Evolutionary conservation across 2,888 invertebrate species (phyloP), one percentile per base, ranked within the genome.

Genomic region (Nebria salina): DNA sequence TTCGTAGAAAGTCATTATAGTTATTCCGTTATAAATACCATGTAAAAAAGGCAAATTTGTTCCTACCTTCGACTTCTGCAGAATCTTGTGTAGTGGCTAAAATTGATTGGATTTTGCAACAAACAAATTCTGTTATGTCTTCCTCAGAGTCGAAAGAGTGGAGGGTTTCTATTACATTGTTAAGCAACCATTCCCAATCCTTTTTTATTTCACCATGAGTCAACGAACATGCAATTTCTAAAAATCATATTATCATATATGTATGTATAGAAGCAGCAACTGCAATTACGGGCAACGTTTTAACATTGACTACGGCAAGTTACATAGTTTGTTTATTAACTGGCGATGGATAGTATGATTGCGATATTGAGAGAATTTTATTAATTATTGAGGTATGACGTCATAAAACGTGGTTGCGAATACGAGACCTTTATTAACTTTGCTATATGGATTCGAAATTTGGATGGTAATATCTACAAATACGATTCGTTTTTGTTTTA

Each of bases 51-150:
- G 70, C 25, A 41, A 34, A 42, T 77, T 15, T 75, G 75, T 54
- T 82, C 84, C 85, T 87, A 91, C 92, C 92, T 85, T 92, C 92
- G 72, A 89, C 87, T 84, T 91, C 90, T 77, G 91, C 89, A 86
- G 90, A 91, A 81, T 93, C 93, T 83, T 93, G 93, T 81, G 92
- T 93, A 34, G 95, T 96, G 20, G 96, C 96, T 84, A 97, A 93
- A 77, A 99, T 91, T n/a, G 98, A 97, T 88, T 98, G 96, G 83
- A 99, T 96, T 92, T 99, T 99, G 87, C 98, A 97, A 85, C 94
- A 93, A 0, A 99, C 98, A 92, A 98, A 99, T 84, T 97, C 96
- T 13, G 97, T 97, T 7, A 97, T 93, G 89, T 99, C 98, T 84
- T 97, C 97, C 87, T 98, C 97, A 66, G 92, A 94, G 85, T 98